Conservation (phyloP, 2,797 vertebrate genomes). For the Enteromius afrohamiltoni region DNA sequence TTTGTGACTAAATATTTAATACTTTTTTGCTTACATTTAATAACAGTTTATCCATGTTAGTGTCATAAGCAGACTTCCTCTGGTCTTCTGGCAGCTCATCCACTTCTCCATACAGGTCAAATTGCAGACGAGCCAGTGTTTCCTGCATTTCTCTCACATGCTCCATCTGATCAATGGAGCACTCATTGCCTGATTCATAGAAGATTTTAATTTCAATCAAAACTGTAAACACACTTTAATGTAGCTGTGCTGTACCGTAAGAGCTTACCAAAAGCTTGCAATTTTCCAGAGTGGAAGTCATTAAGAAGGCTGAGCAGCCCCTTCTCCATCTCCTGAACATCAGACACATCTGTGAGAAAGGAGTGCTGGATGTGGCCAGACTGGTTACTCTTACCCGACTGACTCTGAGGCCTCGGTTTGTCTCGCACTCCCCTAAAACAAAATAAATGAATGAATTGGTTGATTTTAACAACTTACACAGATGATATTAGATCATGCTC, state of each 20-base stretch:
- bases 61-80: constrained; percentile 86
- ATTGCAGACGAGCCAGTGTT: constrained; percentile 92
- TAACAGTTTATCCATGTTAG: constrained; percentile 93
- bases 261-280: constrained; percentile 88
- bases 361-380: constrained; percentile 89
- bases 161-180: constrained; percentile 98
- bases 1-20: neutral
- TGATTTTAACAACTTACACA: neutral
- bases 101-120: constrained; percentile 93
- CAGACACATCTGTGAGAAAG: constrained; percentile 96
- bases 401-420: constrained; percentile 82
- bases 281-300: constrained; percentile 97
- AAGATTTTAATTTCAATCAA: neutral
- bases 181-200: constrained; percentile 85
- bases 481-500: neutral
- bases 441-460: neutral
- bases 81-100: constrained; percentile 94
- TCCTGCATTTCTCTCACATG: constrained; percentile 98
- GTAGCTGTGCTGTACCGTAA: neutral
- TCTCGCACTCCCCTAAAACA: constrained; percentile 81
- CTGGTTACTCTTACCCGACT: constrained; percentile 78
- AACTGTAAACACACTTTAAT: neutral
- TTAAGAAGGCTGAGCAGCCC: constrained; percentile 94
- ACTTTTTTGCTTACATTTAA: constrained; percentile 81
- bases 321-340: constrained; percentile 98